Evolutionary conservation across 2,113 vertebrate species (phyloP).

Genomic region (Leptodactylus fuscus): DNA sequence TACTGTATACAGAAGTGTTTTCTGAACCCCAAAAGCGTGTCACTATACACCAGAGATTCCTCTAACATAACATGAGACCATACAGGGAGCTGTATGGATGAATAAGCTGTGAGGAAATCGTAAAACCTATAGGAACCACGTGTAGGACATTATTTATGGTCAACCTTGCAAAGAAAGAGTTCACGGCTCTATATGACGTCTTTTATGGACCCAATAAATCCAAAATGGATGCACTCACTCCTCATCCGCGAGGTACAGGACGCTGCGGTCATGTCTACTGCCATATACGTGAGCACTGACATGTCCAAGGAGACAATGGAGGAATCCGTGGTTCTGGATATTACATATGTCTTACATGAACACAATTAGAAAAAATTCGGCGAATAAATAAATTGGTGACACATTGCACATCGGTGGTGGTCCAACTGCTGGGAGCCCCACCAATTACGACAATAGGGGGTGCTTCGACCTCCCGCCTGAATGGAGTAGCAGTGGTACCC

Average conservation of each 20-base stretch:
- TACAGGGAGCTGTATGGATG: too few species aligned
- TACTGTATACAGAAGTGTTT: too few species aligned
- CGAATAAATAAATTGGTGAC: too few species aligned
- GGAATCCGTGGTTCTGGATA: not conserved
- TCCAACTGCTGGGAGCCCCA: too few species aligned
- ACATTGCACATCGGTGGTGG: too few species aligned
- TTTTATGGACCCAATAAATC: constrained; percentile 44
- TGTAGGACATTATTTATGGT: constrained; percentile 8
- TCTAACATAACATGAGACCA: too few species aligned
- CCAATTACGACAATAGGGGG: too few species aligned
- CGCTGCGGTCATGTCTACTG: not conserved
- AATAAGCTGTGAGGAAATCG: not conserved
- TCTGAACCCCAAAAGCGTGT: too few species aligned
- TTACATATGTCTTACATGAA: too few species aligned
- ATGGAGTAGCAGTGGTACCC: too few species aligned
- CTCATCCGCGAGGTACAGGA: not conserved
- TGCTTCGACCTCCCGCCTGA: too few species aligned
- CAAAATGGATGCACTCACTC: constrained; percentile 16
- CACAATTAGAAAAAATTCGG: too few species aligned
- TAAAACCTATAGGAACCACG: constrained; percentile 24
- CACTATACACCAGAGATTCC: not conserved
- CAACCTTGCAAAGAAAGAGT: constrained; percentile 20
- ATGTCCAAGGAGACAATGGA: not conserved
- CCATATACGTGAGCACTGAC: not conserved
- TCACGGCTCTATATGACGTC: not conserved